These are phyloP conservation scores for Streptopelia turtur DNA, from an alignment of 2,797 vertebrate species.

Conservation along the genomic window DNA sequence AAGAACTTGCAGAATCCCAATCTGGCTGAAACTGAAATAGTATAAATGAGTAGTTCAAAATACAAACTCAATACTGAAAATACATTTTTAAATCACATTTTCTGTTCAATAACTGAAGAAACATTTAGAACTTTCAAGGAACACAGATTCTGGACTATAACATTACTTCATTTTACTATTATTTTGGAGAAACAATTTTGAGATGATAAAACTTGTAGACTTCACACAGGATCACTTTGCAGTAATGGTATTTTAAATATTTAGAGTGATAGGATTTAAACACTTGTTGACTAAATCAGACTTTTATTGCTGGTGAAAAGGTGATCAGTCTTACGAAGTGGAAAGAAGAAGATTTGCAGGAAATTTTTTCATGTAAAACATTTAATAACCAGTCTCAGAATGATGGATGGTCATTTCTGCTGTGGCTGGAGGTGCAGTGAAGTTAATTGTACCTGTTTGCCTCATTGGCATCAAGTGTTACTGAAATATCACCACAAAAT, in stretches of 20 bases:
- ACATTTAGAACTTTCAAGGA: background rate
- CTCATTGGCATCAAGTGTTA: background rate
- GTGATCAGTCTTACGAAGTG: background rate
- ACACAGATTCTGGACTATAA: background rate
- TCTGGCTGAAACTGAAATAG: conserved; percentile 28
- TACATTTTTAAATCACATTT: background rate
- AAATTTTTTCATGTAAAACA: background rate
- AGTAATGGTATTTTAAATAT: background rate
- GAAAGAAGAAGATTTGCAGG: background rate
- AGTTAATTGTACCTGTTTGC: background rate
- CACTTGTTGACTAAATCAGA: background rate
- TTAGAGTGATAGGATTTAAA: background rate
- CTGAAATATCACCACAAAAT: background rate
- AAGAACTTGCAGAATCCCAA: background rate
- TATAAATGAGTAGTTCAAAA: conserved; percentile 30
- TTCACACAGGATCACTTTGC: background rate
- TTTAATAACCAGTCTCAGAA: background rate
- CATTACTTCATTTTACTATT: background rate
- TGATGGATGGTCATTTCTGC: background rate
- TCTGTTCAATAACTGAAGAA: background rate
- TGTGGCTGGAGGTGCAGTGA: background rate
- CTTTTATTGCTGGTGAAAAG: background rate
- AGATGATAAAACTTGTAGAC: background rate
- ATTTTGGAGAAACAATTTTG: background rate
- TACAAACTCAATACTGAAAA: background rate